phyloP scores from a whole-genome alignment of 2,888 invertebrate species.

The Epirrhoe alternata region DNA sequence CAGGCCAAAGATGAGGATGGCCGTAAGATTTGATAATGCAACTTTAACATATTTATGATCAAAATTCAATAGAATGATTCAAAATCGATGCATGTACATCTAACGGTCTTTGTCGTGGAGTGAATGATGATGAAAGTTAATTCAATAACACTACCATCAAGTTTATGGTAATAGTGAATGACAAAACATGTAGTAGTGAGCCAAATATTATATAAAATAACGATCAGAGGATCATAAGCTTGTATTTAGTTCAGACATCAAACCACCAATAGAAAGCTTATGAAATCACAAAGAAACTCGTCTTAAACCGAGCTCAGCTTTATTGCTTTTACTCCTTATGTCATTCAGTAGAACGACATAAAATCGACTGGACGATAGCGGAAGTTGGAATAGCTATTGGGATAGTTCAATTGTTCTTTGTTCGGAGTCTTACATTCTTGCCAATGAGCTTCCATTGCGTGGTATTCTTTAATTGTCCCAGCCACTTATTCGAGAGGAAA shows the following conservation, averaged over 20 bases:
- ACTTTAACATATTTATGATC: too few relatives aligned
- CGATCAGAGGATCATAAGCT: not conserved
- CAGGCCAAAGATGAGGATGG: too few relatives aligned
- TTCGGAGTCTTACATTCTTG: constrained; percentile 11
- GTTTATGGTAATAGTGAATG: too few relatives aligned
- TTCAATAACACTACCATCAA: too few relatives aligned
- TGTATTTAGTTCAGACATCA: not conserved
- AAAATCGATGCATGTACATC: too few relatives aligned
- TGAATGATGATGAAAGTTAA: too few relatives aligned
- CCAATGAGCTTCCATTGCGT: constrained; percentile 5
- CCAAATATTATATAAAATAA: not conserved
- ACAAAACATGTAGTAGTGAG: not conserved
- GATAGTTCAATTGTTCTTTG: constrained; percentile 29
- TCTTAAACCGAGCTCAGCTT: not conserved
- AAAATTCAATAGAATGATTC: too few relatives aligned
- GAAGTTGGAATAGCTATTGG: constrained; percentile 22
- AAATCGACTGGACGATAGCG: constrained; percentile 19
- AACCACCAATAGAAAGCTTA: not conserved
- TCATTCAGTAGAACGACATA: constrained; percentile 14
- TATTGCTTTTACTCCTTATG: constrained; percentile 2
- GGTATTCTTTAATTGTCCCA: not conserved
- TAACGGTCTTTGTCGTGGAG: too few relatives aligned
- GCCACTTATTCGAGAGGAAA: not conserved
- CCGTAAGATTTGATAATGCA: too few relatives aligned
- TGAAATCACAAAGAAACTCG: not conserved